Percentiles rank a stretch among this genome's conserved stretches.
These are phyloP conservation scores for Scrobipalpa costella DNA, from an alignment of 2,888 invertebrate species.

Conservation along the genomic window DNA sequence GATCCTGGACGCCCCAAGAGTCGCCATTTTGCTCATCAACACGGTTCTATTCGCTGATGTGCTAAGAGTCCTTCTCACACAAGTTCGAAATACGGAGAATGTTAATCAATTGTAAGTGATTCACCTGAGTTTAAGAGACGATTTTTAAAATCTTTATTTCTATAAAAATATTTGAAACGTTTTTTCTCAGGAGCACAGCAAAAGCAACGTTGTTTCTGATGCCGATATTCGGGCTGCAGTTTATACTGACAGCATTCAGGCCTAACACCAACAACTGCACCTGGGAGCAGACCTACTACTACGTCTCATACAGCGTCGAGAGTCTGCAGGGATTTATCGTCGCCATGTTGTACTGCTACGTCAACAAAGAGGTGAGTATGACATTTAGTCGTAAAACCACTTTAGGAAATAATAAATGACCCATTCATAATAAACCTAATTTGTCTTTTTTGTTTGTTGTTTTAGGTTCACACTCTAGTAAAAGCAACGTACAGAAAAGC, in stretches of 20 bases:
- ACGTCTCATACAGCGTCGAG: slow-evolving; percentile 80
- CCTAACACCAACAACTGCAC: slow-evolving; percentile 75
- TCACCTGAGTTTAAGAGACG: background rate
- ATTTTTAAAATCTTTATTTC: too few species aligned
- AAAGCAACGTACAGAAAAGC: slow-evolving; percentile 72
- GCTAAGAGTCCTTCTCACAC: slow-evolving; percentile 83
- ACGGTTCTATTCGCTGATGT: slow-evolving; percentile 83
- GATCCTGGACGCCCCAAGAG: slow-evolving; percentile 82
- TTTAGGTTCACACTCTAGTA: slow-evolving; percentile 67
- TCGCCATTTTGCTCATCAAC: slow-evolving; percentile 81
- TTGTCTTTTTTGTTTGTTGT: too few species aligned
- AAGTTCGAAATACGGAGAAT: slow-evolving; percentile 79
- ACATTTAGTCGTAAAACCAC: too few species aligned
- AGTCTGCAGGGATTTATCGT: slow-evolving; percentile 83
- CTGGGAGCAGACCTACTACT: slow-evolving; percentile 81
- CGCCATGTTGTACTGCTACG: slow-evolving; percentile 84
- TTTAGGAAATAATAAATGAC: too few species aligned
- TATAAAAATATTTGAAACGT: too few species aligned
- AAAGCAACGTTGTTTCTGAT: slow-evolving; percentile 85
- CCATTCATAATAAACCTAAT: background rate
- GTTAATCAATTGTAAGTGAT: slow-evolving; percentile 69
- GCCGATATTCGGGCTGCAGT: slow-evolving; percentile 86
- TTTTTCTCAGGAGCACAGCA: slow-evolving; percentile 75
- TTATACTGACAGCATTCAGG: slow-evolving; percentile 81
- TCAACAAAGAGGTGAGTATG: slow-evolving; percentile 82